A percentile compares a stretch with the other conserved stretches of the same genome.
Evolutionary conservation across 2,113 vertebrate genomes (phyloP).

Genomic region (Cairina moschata): DNA sequence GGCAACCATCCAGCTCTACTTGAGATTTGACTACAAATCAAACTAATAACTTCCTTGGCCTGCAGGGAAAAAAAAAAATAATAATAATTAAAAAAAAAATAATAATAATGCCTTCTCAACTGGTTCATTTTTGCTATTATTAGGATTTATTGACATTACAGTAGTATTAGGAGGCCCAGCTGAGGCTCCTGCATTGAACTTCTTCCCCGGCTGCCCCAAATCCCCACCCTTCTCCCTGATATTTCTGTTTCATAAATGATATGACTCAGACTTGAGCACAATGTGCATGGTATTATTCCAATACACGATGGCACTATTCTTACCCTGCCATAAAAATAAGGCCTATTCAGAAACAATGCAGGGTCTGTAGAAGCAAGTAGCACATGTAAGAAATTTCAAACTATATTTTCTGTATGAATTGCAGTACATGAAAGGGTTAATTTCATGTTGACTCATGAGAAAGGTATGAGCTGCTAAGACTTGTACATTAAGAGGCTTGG

Average conservation of each 20-base stretch:
- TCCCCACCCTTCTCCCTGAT: not conserved
- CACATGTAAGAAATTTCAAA: rapidly evolving
- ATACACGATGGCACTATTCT: not conserved
- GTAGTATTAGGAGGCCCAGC: not conserved
- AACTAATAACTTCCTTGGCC: not conserved
- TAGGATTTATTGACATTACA: constrained; percentile 21
- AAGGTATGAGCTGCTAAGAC: not conserved
- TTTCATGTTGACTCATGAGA: not conserved
- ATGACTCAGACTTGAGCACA: not conserved
- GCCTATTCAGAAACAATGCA: not conserved
- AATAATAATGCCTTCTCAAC: not conserved
- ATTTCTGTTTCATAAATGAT: not conserved
- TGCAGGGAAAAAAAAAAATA: not conserved
- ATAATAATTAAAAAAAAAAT: not conserved
- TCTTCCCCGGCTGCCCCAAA: not conserved
- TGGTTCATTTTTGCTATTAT: not conserved
- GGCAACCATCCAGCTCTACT: not conserved
- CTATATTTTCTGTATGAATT: not conserved
- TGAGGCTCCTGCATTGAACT: not conserved
- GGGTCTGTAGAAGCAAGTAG: not conserved
- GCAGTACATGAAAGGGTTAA: not conserved
- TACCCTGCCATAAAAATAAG: not conserved
- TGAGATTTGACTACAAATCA: not conserved
- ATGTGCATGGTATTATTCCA: not conserved
- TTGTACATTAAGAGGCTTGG: not conserved